These are phyloP conservation scores for Enteromius unitaeniatus DNA, from an alignment of 2,797 vertebrate species.

Conservation along the genomic window DNA sequence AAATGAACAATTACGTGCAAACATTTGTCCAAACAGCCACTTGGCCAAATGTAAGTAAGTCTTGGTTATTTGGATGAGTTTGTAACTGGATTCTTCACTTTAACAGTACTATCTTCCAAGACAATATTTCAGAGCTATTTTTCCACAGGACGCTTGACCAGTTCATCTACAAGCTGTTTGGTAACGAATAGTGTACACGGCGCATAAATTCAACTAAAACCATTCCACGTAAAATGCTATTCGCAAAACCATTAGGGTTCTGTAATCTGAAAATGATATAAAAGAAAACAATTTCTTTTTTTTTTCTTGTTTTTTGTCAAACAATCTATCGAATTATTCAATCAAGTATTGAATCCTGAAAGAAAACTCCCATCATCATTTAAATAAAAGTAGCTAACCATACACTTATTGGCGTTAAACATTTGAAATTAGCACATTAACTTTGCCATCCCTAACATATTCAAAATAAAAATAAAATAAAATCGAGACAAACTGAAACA, in stretches of 20 bases:
- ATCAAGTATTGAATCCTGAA: too few species aligned
- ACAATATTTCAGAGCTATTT: neutral
- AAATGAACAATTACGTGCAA: constrained; percentile 16
- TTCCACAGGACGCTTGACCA: neutral
- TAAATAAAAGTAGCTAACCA: neutral
- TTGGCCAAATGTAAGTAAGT: constrained; percentile 7
- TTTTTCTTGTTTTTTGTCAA: neutral
- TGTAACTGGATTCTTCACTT: neutral
- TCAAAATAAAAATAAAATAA: neutral
- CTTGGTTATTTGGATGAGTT: constrained; percentile 22
- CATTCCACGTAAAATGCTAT: neutral
- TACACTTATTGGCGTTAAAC: neutral
- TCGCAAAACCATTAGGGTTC: neutral
- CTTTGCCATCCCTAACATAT: neutral
- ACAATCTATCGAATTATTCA: neutral
- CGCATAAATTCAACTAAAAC: too few species aligned
- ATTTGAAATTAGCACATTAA: neutral
- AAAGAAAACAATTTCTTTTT: neutral
- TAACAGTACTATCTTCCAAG: neutral
- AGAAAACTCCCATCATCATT: too few species aligned
- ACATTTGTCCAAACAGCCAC: constrained; percentile 22
- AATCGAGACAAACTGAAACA: neutral
- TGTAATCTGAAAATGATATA: neutral
- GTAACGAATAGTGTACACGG: neutral
- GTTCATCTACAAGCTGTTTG: neutral